These are phyloP conservation scores for Bombus superbus DNA, from an alignment of 1,140 invertebrate species.

Conservation along the genomic window DNA sequence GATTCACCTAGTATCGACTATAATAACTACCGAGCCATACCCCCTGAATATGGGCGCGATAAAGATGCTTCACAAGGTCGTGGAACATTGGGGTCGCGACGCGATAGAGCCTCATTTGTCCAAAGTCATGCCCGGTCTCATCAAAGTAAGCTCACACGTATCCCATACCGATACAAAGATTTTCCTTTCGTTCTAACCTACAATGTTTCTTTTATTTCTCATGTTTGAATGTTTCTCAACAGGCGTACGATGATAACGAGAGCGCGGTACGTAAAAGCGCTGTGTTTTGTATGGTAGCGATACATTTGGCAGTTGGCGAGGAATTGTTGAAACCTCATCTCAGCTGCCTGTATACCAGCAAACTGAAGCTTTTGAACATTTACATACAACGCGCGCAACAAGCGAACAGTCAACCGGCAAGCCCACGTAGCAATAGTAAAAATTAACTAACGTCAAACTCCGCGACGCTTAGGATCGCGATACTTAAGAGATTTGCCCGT, in stretches of 20 bases:
- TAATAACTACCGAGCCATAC: constrained; percentile 93
- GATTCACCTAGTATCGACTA: constrained; percentile 88
- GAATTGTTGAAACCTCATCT: constrained; percentile 91
- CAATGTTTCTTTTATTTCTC: not conserved
- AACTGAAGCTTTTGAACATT: constrained; percentile 89
- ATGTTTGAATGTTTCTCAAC: constrained; percentile 37
- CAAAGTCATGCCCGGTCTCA: constrained; percentile 93
- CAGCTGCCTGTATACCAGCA: constrained; percentile 91
- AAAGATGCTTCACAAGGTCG: constrained; percentile 95
- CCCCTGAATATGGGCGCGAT: constrained; percentile 95
- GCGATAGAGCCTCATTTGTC: constrained; percentile 89
- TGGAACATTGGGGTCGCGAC: constrained; percentile 87
- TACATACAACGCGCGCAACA: constrained; percentile 87
- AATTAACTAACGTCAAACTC: constrained; percentile 77
- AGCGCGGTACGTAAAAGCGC: constrained; percentile 96
- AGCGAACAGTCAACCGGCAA: constrained; percentile 77
- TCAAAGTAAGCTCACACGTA: constrained; percentile 85
- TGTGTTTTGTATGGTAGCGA: constrained; percentile 97
- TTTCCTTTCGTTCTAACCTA: not conserved
- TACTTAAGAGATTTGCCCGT: constrained; percentile 77
- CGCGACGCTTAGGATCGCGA: constrained; percentile 76
- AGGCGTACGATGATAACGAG: constrained; percentile 94
- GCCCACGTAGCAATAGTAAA: constrained; percentile 77
- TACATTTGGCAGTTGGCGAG: constrained; percentile 94
- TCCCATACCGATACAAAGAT: not conserved